phyloP scores from a whole-genome alignment of 1,140 invertebrate genomes.

The Ceratina calcarata region DNA sequence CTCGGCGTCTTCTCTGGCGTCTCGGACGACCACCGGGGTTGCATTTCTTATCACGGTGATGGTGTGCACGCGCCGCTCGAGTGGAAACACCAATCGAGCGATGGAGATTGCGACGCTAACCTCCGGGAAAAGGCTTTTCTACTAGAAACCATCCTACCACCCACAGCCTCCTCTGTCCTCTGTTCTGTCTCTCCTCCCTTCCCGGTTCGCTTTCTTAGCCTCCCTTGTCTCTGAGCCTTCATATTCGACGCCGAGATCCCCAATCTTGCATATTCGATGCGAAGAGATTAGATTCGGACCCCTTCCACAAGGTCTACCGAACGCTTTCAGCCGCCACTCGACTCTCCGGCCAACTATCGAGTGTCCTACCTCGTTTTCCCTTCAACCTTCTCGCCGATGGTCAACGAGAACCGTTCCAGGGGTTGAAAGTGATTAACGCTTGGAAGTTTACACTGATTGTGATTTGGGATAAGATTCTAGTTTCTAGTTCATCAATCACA shows the following conservation, averaged over 20 bases:
- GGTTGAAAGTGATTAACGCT: constrained; percentile 22
- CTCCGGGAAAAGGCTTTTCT: constrained; percentile 62
- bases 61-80: constrained; percentile 50
- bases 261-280: constrained; percentile 65
- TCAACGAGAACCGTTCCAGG: background rate
- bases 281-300: constrained; percentile 52
- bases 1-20: constrained; percentile 43
- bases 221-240: constrained; percentile 16
- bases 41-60: constrained; percentile 64
- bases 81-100: constrained; percentile 67
- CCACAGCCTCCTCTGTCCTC: background rate
- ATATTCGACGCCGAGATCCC: constrained; percentile 37
- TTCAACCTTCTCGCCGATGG: background rate
- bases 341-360: background rate
- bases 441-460: background rate
- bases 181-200: background rate
- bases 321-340: background rate
- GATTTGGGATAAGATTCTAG: background rate
- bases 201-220: background rate
- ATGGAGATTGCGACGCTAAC: constrained; percentile 67
- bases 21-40: constrained; percentile 48
- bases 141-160: constrained; percentile 1
- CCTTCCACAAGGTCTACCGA: background rate
- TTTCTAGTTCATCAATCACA: too few species aligned
- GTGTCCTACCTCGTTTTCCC: background rate